phyloP scores from a whole-genome alignment of 2,888 invertebrate genomes.

The Hydrotaea cyrtoneurina region DNA sequence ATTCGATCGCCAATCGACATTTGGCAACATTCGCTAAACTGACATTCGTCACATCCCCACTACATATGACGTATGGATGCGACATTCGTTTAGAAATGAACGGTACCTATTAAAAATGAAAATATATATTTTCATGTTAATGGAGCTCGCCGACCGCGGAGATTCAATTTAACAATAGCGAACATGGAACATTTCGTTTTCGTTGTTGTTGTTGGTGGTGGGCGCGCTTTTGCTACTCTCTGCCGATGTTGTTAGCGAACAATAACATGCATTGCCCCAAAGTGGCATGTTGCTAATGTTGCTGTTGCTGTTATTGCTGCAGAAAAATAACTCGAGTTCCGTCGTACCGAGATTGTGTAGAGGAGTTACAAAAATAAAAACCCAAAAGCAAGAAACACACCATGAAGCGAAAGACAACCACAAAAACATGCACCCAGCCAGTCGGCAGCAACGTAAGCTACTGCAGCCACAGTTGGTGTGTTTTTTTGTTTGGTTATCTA shows the following conservation, averaged over 20 bases:
- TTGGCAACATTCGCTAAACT: no score
- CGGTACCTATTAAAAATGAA: slow-evolving; percentile 24
- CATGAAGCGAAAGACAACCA: slow-evolving; percentile 24
- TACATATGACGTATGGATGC: not conserved
- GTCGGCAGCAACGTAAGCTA: no score
- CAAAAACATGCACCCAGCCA: not conserved
- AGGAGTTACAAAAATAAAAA: slow-evolving; percentile 4
- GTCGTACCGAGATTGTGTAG: slow-evolving; percentile 18
- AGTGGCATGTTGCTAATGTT: slow-evolving; percentile 57
- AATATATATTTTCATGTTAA: slow-evolving; percentile 56
- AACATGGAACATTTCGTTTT: slow-evolving; percentile 55
- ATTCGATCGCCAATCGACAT: no score
- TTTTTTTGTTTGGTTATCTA: no score
- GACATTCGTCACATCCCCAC: no score
- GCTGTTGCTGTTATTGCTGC: slow-evolving; percentile 21
- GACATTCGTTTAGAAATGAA: not conserved
- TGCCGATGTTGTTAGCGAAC: slow-evolving; percentile 11
- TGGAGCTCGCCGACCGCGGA: slow-evolving; percentile 52
- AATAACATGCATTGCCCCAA: slow-evolving; percentile 28
- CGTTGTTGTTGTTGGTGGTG: slow-evolving; percentile 1
- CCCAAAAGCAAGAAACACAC: not conserved
- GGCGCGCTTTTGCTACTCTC: not conserved
- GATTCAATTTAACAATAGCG: slow-evolving; percentile 54
- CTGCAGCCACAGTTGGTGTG: no score
- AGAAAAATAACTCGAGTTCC: slow-evolving; percentile 21